Evolutionary conservation across 2,113 vertebrate species (phyloP), one percentile per base, ranked within the genome.

Genomic region (Oreochromis tanganicae): DNA sequence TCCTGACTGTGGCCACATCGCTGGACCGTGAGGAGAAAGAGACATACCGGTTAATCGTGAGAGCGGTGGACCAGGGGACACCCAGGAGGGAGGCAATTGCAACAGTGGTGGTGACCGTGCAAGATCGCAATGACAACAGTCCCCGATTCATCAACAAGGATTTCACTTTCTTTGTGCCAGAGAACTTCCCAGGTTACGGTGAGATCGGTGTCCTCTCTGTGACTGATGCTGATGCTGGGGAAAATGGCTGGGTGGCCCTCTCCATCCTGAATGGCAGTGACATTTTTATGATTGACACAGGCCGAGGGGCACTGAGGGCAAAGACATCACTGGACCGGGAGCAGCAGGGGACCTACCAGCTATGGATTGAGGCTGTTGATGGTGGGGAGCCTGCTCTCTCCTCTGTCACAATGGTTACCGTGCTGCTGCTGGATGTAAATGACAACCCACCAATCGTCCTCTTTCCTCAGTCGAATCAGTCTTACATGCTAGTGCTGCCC

Each of bases 61-160:
- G 96, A 95, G 99, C 98, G 1, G 95, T 98, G 52, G 98, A 99
- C 94, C 96, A 96, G 85, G 99, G 99, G 9, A 96, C 95, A 6
- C 99, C 99, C 5, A 96, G 97, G 73, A 97, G 94, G 89, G 98
- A 99, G 96, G 97, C 98, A 0, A 96, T 98, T 61, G 98, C 98
- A 71, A 99, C 98, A 1, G 97, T 99, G 68, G 93, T 97, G 52
- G 94, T 99, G 87, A 98, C 97, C 0, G 98, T 99, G 5, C 89
- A 97, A 92, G 99, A 99, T 95, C 98, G 97, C 95, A 99, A 99
- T 71, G 99, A 99, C 96, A 99, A 99, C 94, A 98, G 97, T 75
- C 99, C 99, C 5, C 96, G 97, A 71, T 99, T 99, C 93, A 99
- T 99, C 95, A 99, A 99, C 92, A 99, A 99, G 91, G 98, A 99